A percentile compares a stretch with the other conserved stretches of the same genome.
phyloP scores from a whole-genome alignment of 2,888 invertebrate species.

The Rotaria magnacalcarata region DNA sequence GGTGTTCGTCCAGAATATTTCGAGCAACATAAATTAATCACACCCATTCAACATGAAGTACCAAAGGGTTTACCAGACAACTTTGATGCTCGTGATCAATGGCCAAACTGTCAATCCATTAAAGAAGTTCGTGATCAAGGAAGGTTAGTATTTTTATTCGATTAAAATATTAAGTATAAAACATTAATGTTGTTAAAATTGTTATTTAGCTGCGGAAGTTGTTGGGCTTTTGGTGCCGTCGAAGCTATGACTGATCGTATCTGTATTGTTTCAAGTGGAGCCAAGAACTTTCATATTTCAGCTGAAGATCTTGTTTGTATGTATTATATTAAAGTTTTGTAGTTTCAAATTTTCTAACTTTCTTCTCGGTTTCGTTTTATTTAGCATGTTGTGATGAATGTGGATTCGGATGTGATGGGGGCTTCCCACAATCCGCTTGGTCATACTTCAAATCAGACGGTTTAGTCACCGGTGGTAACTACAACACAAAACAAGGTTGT shows the following conservation, averaged over 20 bases:
- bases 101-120: conserved; percentile 45
- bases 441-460: conserved; percentile 52
- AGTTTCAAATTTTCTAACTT: too few species aligned
- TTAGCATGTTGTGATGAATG: conserved; percentile 60
- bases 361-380: neutral
- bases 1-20: conserved; percentile 42
- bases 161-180: too few species aligned
- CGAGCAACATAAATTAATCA: conserved; percentile 30
- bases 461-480: conserved; percentile 66
- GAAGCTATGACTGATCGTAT: conserved; percentile 83
- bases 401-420: conserved; percentile 71
- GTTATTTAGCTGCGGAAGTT: conserved; percentile 79
- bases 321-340: neutral
- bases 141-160: neutral
- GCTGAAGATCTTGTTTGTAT: conserved; percentile 71
- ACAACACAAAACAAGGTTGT: conserved; percentile 74
- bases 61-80: conserved; percentile 66
- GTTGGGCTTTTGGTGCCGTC: conserved; percentile 72
- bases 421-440: conserved; percentile 79
- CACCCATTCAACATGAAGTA: conserved; percentile 47
- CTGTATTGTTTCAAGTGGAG: conserved; percentile 75
- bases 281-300: conserved; percentile 69
- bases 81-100: conserved; percentile 68
- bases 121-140: conserved; percentile 59
- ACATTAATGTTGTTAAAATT: neutral